A percentile compares a stretch with the other conserved stretches of the same genome.
Evolutionary conservation across 2,888 invertebrate genomes (phyloP).

Genomic region (Ethmia dodecea): DNA sequence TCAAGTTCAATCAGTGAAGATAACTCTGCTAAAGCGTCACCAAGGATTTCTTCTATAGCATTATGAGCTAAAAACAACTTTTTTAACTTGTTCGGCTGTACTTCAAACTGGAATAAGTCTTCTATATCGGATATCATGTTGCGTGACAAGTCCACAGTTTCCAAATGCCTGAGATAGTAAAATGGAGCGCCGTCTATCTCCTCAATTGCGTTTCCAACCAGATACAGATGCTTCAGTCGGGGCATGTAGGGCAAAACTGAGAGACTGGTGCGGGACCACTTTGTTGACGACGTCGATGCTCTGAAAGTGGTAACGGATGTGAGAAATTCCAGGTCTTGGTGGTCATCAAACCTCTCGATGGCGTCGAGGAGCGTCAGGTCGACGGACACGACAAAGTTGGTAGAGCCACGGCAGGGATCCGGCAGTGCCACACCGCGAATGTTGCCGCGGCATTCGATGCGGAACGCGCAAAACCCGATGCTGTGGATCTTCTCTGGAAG

Average conservation of each 20-base stretch:
- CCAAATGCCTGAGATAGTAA: constrained; percentile 34
- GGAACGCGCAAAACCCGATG: constrained; percentile 36
- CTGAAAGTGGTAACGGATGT: constrained; percentile 40
- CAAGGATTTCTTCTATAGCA: constrained; percentile 35
- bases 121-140: constrained; percentile 42
- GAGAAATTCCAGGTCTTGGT: constrained; percentile 29
- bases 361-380: constrained; percentile 44
- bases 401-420: constrained; percentile 42
- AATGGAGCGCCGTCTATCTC: constrained; percentile 33
- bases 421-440: constrained; percentile 36
- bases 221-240: constrained; percentile 35
- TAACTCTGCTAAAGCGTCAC: constrained; percentile 42
- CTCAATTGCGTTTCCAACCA: constrained; percentile 32
- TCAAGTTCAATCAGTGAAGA: constrained; percentile 48
- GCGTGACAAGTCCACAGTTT: constrained; percentile 44
- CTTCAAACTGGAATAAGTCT: constrained; percentile 46
- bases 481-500: constrained; percentile 28
- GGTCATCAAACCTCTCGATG: constrained; percentile 29
- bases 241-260: constrained; percentile 42
- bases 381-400: constrained; percentile 41
- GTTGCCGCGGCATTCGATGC: constrained; percentile 37
- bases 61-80: constrained; percentile 45
- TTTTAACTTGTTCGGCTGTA: constrained; percentile 37
- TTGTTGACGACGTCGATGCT: constrained; percentile 36
- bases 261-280: constrained; percentile 38